Evolutionary conservation across 2,797 vertebrate genomes (phyloP).

Genomic region (Eurystomus glaucurus): DNA sequence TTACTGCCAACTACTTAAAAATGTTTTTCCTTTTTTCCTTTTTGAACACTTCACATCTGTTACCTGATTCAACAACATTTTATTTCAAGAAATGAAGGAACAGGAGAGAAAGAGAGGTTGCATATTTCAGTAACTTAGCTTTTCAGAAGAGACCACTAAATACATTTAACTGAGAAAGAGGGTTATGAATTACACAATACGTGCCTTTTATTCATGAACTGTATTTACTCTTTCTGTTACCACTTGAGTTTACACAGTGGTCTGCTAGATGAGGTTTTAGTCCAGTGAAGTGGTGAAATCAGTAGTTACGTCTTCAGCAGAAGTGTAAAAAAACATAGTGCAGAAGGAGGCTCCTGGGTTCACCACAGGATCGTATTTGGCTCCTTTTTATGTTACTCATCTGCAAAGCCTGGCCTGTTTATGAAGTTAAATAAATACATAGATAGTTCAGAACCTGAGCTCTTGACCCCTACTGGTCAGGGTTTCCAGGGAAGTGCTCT

Average conservation of each 20-base stretch:
- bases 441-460: background rate
- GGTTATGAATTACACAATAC: accelerated
- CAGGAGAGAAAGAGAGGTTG: background rate
- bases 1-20: background rate
- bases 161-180: background rate
- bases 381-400: background rate
- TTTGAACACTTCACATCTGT: background rate
- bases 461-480: background rate
- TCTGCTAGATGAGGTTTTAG: background rate
- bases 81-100: background rate
- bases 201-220: background rate
- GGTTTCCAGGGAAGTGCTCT: background rate
- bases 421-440: background rate
- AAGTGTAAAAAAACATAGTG: background rate
- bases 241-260: background rate
- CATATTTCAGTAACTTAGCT: background rate
- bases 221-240: background rate
- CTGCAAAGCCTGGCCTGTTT: background rate
- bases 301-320: background rate
- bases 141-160: background rate
- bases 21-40: background rate
- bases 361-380: background rate
- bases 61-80: background rate
- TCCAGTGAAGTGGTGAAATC: background rate
- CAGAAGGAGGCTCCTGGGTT: background rate